These are phyloP conservation scores for Sebastes baramenuke DNA, from an alignment of 2,797 vertebrate species.

Conservation along the genomic window DNA sequence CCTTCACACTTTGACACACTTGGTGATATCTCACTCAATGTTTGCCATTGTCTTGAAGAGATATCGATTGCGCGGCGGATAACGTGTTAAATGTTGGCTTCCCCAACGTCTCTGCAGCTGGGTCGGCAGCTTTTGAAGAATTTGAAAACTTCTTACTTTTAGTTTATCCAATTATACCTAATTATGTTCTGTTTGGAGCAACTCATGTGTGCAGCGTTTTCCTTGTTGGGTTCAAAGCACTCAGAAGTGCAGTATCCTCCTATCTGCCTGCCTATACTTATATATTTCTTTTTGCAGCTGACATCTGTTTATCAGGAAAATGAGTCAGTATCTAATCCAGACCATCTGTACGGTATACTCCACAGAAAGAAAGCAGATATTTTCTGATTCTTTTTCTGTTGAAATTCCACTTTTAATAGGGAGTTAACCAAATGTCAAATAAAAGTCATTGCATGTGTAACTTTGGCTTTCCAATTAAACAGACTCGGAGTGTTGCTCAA, in stretches of 20 bases:
- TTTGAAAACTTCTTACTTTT: not conserved
- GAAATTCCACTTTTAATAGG: slow-evolving; percentile 6
- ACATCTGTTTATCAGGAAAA: slow-evolving; percentile 35
- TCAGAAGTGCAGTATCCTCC: not conserved
- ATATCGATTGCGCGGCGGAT: slow-evolving; percentile 24
- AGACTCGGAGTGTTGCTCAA: not conserved
- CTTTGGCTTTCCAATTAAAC: slow-evolving; percentile 32
- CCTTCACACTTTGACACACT: slow-evolving; percentile 70
- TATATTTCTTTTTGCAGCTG: not conserved
- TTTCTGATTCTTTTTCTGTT: not conserved
- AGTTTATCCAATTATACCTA: slow-evolving; percentile 22
- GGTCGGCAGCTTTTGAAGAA: not conserved
- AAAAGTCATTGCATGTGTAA: slow-evolving; percentile 42
- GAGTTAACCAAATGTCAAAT: slow-evolving; percentile 50
- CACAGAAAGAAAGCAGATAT: not conserved
- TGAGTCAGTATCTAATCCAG: slow-evolving; percentile 18
- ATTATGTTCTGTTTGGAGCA: slow-evolving; percentile 33
- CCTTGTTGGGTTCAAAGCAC: slow-evolving; percentile 4
- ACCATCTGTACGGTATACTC: slow-evolving; percentile 19
- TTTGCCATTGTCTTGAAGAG: slow-evolving; percentile 61
- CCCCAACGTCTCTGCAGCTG: not conserved
- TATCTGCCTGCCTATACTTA: not conserved
- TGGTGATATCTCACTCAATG: slow-evolving; percentile 77
- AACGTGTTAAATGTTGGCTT: not conserved
- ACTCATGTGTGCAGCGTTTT: slow-evolving; percentile 6